Base-by-base conservation (phyloP, 2,113 vertebrate species). In the Panurus biarmicus region DNA sequence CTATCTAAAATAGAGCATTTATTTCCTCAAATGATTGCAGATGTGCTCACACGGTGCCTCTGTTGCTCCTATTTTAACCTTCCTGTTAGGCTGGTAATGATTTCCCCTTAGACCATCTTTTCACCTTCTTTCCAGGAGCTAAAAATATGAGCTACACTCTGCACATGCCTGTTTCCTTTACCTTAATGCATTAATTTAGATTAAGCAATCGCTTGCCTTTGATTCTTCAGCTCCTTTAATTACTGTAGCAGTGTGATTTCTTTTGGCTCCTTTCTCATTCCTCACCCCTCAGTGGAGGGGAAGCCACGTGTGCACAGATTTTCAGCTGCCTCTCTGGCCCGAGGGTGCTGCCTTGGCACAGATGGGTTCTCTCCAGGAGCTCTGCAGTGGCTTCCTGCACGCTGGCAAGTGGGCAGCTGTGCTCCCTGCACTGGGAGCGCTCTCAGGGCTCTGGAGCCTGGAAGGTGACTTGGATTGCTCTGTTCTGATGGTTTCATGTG, bases 71-170 rank as follows among this genome's bases (percentile, higher is more conserved):
- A 75, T 93, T 85, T 79, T 79, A 90, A 75, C 78, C 78, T 85
- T 82, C 88, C 78, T 79, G 75, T 78, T 82, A 82, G 66, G 71
- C 73, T 92, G 51, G 85, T 79, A 67, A 60, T 90, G 88, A 92
- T 92, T 92, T 94, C 79, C 71, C 75, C 58, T 82, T 88, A 88
- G 90, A 95, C 75, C 75, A 61, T 82, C 66, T 90, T 86, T 80
- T 89, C 76, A 95, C 86, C 38, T 33, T 70, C 54, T 87, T 93
- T 84, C 56, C 76, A 89, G 80, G 47, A 89, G 91, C 84, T 87
- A 89, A 94, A 94, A 95, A 87, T 94, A 62, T 0, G 7, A 84
- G 35, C 42, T 58, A 6, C 54, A 18, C 79, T 90, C 78, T 61
- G 56, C 72, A 83, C 56, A 88, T 83, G 35, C 44, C 58, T 23